phyloP scores from a whole-genome alignment of 2,888 invertebrate species.

The Leptinotarsa haldemani region DNA sequence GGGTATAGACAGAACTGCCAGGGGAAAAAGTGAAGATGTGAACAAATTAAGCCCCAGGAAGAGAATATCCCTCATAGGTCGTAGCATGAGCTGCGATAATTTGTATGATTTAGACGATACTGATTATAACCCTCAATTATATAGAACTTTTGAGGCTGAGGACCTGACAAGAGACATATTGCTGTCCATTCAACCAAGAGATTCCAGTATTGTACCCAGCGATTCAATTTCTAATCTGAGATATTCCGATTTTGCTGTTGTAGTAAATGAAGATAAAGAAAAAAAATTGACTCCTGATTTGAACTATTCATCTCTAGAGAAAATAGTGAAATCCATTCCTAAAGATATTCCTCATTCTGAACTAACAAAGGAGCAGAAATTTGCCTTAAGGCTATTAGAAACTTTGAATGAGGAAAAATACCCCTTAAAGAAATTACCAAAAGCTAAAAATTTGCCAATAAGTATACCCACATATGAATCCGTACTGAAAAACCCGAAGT shows the following conservation, averaged over 20 bases:
- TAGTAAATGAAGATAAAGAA: slow-evolving; percentile 27
- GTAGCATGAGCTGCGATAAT: slow-evolving; percentile 53
- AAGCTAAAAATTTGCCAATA: slow-evolving; percentile 50
- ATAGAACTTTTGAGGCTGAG: slow-evolving; percentile 45
- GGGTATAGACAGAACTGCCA: slow-evolving; percentile 29
- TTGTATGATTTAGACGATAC: slow-evolving; percentile 42
- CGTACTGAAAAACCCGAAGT: slow-evolving; percentile 52
- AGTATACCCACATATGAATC: slow-evolving; percentile 56
- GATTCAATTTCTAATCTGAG: slow-evolving; percentile 52
- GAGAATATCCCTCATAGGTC: slow-evolving; percentile 37
- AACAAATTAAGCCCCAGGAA: neutral
- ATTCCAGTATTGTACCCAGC: slow-evolving; percentile 43
- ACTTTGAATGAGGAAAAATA: slow-evolving; percentile 55
- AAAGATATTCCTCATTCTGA: slow-evolving; percentile 48
- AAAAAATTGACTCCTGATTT: slow-evolving; percentile 24
- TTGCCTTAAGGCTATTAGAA: slow-evolving; percentile 54
- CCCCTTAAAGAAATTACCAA: slow-evolving; percentile 50
- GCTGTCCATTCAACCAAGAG: slow-evolving; percentile 31
- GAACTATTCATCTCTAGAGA: slow-evolving; percentile 52
- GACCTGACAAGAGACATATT: slow-evolving; percentile 41
- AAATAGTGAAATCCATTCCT: slow-evolving; percentile 53
- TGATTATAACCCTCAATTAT: slow-evolving; percentile 31
- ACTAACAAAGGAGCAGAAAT: slow-evolving; percentile 56
- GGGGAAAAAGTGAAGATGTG: slow-evolving; percentile 36
- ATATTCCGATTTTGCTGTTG: slow-evolving; percentile 41